phyloP scores from a whole-genome alignment of 2,113 vertebrate genomes.

The Xenus cinereus region DNA sequence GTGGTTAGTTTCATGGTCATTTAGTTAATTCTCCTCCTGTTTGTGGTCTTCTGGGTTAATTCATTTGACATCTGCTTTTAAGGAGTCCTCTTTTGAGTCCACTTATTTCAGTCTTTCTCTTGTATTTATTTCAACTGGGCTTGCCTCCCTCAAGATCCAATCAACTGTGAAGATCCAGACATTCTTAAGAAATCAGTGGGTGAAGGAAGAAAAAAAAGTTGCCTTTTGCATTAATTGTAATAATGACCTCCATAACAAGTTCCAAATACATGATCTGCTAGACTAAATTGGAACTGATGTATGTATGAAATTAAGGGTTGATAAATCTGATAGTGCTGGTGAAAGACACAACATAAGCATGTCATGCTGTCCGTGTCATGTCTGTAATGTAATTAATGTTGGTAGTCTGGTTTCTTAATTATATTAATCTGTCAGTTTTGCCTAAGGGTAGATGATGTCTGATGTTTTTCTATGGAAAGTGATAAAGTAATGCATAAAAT shows the following conservation, averaged over 20 bases:
- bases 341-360: not conserved
- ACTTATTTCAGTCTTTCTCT: not conserved
- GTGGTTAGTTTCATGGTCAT: not conserved
- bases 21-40: not conserved
- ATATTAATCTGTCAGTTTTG: not conserved
- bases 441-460: not conserved
- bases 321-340: not conserved
- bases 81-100: not conserved
- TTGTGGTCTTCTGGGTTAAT: not conserved
- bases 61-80: not conserved
- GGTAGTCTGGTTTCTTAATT: not conserved
- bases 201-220: not conserved
- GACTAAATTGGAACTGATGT: not conserved
- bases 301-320: not conserved
- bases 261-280: not conserved
- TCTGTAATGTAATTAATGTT: not conserved
- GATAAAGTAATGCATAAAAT: not conserved
- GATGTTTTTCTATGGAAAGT: not conserved
- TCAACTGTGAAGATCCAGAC: not conserved
- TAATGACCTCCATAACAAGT: not conserved
- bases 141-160: not conserved
- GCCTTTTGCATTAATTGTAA: not conserved
- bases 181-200: not conserved
- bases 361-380: not conserved
- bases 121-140: not conserved